Conservation (phyloP, 1,140 invertebrate species). For the Drosophila serrata region DNA sequence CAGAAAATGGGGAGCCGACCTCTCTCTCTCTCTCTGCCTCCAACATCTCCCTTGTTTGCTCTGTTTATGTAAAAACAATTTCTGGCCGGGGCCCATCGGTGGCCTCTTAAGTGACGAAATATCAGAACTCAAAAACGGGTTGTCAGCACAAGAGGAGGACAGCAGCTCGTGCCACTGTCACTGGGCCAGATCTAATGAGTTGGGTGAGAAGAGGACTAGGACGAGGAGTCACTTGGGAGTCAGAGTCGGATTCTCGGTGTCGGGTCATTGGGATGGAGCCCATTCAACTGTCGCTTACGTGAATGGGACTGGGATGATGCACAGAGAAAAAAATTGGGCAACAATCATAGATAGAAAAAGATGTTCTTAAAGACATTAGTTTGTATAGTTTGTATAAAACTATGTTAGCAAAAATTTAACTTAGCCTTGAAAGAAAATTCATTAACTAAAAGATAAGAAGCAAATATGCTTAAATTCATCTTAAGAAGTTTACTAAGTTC, state of each 20-base stretch:
- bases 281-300: constrained; percentile 67
- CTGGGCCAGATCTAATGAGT: constrained; percentile 64
- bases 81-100: constrained; percentile 12
- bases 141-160: constrained; percentile 45
- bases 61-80: constrained; percentile 54
- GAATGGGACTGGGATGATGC: constrained; percentile 9
- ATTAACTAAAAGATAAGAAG: too few relatives aligned
- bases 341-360: neutral
- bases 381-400: neutral
- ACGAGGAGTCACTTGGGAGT: neutral
- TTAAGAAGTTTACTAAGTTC: neutral
- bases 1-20: constrained; percentile 21
- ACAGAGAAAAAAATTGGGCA: neutral
- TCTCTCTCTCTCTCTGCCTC: too few relatives aligned
- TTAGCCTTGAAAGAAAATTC: neutral
- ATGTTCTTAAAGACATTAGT: too few relatives aligned
- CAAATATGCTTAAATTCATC: neutral
- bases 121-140: constrained; percentile 43
- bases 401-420: neutral
- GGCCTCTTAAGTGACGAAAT: constrained; percentile 46
- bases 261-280: constrained; percentile 60
- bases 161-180: constrained; percentile 23
- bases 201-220: constrained; percentile 2
- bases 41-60: neutral
- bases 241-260: constrained; percentile 32